A percentile compares a stretch with the other conserved stretches of the same genome.
Conservation (phyloP, 1,140 invertebrate genomes). For the Ceratina japonica region DNA sequence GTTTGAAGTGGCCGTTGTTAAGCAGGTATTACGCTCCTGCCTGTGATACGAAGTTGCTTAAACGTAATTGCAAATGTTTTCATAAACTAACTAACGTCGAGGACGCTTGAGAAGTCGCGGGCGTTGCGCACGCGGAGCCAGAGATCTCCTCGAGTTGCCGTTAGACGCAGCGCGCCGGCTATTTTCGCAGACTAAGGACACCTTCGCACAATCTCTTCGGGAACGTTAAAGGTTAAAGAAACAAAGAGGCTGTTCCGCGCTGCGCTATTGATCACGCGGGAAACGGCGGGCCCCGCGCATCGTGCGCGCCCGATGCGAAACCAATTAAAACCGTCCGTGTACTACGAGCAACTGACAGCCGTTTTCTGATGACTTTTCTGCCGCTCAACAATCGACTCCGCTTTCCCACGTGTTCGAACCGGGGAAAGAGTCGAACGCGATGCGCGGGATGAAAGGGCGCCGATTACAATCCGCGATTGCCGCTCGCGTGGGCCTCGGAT, state of each 20-base stretch:
- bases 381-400: too few relatives aligned
- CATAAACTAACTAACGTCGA: neutral
- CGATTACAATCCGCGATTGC: too few relatives aligned
- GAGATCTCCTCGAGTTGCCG: neutral
- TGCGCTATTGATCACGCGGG: neutral
- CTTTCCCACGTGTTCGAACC: too few relatives aligned
- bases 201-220: neutral
- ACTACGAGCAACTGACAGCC: neutral
- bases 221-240: conserved; percentile 1
- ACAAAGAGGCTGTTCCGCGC: neutral
- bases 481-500: too few relatives aligned
- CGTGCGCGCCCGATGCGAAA: too few relatives aligned
- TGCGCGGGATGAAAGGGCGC: too few relatives aligned
- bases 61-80: neutral
- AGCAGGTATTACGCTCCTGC: neutral
- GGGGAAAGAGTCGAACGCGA: too few relatives aligned
- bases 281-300: neutral
- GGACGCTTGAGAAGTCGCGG: neutral
- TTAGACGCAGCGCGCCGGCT: neutral
- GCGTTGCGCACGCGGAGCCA: too few relatives aligned
- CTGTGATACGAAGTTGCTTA: neutral
- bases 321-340: too few relatives aligned
- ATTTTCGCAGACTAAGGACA: neutral
- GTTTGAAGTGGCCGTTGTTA: neutral
- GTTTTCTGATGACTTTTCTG: neutral